Percentiles rank a stretch among this genome's conserved stretches.
Evolutionary conservation across 2,113 vertebrate genomes (phyloP).

Genomic region (Phalacrocorax brasilianus): DNA sequence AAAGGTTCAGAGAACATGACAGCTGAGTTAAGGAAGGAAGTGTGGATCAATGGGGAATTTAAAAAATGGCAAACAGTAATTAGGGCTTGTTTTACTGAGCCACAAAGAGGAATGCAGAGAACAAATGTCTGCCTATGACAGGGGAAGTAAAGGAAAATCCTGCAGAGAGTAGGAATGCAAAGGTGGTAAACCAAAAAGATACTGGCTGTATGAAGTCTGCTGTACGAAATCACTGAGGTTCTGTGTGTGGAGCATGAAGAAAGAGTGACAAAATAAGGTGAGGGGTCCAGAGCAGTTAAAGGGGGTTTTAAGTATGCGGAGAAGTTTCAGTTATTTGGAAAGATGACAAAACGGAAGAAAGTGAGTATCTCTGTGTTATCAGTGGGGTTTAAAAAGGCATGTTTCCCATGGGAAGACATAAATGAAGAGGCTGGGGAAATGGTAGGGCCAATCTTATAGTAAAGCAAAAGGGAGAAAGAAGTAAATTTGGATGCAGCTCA

Average conservation of each 20-base stretch:
- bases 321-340: neutral
- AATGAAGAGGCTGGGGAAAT: neutral
- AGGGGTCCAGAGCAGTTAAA: neutral
- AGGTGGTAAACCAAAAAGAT: neutral
- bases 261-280: neutral
- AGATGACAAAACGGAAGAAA: neutral
- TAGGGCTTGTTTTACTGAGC: neutral
- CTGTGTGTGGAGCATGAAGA: neutral
- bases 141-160: neutral
- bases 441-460: neutral
- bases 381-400: fast-evolving
- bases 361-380: neutral
- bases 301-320: neutral
- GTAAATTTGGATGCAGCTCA: fast-evolving
- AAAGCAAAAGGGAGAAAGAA: neutral
- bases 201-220: neutral
- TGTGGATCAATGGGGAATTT: fast-evolving
- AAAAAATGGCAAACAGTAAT: neutral
- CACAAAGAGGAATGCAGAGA: neutral
- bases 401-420: neutral
- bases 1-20: neutral
- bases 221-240: neutral
- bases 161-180: neutral
- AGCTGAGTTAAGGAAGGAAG: neutral
- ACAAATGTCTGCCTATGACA: neutral